These are phyloP conservation scores for Atherinosoma microstoma DNA, from an alignment of 2,797 vertebrate genomes.

Conservation along the genomic window DNA sequence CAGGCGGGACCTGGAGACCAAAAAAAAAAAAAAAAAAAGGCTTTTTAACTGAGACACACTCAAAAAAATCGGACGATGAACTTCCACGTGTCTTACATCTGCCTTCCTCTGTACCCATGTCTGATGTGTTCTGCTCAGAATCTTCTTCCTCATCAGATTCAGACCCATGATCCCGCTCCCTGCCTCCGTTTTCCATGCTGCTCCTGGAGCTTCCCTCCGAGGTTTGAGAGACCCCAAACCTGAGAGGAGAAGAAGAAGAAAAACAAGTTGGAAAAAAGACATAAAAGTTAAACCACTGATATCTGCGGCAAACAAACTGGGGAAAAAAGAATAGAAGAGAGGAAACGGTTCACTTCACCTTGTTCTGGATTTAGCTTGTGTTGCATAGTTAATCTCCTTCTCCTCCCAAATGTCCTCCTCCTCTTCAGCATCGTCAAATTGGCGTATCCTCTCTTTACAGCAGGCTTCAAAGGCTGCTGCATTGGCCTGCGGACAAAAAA, in stretches of 20 bases:
- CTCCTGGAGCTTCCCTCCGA: conserved; percentile 85
- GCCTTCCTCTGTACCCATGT: conserved; percentile 36
- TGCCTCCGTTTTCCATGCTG: conserved; percentile 85
- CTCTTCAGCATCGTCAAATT: conserved; percentile 93
- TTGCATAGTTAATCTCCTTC: conserved; percentile 90
- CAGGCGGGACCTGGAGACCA: conserved; percentile 83
- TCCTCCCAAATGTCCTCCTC: conserved; percentile 98
- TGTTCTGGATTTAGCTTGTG: conserved; percentile 91
- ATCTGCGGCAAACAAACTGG: neutral
- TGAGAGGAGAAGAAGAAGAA: conserved; percentile 44
- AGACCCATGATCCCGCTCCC: conserved; percentile 77
- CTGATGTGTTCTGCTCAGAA: conserved; percentile 57
- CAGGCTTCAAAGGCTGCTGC: conserved; percentile 94
- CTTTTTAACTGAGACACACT: no score
- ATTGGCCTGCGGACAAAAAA: conserved; percentile 83
- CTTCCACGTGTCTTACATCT: no score
- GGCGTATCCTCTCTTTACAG: conserved; percentile 94
- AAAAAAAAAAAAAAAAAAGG: neutral
- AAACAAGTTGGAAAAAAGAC: neutral
- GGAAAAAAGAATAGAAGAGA: neutral
- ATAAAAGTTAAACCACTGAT: neutral
- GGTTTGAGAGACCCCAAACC: conserved; percentile 89
- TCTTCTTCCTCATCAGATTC: conserved; percentile 84
- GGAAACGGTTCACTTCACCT: conserved; percentile 76
- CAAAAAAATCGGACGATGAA: neutral